These are phyloP conservation scores for Poecilia picta DNA, from an alignment of 2,797 vertebrate genomes.

Conservation along the genomic window DNA sequence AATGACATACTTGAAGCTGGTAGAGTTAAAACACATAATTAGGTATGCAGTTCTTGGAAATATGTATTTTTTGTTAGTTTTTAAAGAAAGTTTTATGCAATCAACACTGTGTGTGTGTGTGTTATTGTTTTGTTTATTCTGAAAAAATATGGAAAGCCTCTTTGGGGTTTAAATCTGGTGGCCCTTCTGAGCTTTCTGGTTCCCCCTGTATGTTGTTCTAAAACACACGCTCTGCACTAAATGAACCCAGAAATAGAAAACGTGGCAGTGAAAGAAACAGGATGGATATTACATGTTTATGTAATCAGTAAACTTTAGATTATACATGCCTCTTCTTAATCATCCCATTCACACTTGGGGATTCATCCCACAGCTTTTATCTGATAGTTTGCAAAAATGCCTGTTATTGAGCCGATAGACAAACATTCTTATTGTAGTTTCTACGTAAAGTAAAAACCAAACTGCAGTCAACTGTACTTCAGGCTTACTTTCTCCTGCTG, in stretches of 20 bases:
- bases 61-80: background rate
- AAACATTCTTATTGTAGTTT: background rate
- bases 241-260: background rate
- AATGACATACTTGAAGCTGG: background rate
- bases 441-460: background rate
- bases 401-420: background rate
- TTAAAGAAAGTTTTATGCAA: background rate
- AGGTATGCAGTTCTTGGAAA: background rate
- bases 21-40: background rate
- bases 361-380: background rate
- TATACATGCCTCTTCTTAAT: constrained; percentile 25
- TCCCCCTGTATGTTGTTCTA: background rate
- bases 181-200: background rate
- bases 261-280: no score
- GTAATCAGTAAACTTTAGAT: background rate
- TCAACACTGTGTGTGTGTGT: background rate
- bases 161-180: no score
- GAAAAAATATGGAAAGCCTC: no score
- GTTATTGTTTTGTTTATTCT: background rate
- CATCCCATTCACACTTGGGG: constrained; percentile 16
- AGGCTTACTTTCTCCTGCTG: background rate
- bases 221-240: background rate
- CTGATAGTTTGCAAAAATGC: no score
- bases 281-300: background rate
- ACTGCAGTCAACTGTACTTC: background rate